A percentile compares a stretch with the other conserved stretches of the same genome.
Evolutionary conservation across 1,140 invertebrate genomes (phyloP).

Genomic region (Drosophila santomea): DNA sequence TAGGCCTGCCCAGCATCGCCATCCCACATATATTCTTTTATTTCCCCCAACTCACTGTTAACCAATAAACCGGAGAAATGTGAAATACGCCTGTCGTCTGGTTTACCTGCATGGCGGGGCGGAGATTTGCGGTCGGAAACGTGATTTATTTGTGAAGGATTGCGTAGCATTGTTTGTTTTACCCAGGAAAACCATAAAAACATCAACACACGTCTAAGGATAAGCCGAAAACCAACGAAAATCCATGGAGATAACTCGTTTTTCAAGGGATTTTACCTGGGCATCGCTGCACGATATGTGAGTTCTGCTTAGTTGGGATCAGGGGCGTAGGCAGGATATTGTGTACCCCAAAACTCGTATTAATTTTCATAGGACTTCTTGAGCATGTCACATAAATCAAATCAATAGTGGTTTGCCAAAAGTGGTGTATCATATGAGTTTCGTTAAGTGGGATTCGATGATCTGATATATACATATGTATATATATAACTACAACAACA

Average conservation of each 20-base stretch:
- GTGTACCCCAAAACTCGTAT: neutral
- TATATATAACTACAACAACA: no score
- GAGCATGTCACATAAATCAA: neutral
- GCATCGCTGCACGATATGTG: neutral
- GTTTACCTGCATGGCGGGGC: constrained; percentile 30
- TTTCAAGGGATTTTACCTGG: constrained; percentile 50
- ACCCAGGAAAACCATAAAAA: constrained; percentile 65
- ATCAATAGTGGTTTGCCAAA: neutral
- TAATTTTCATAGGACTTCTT: neutral
- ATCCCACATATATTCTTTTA: constrained; percentile 30
- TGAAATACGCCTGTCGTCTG: constrained; percentile 2
- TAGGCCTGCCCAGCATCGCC: constrained; percentile 42
- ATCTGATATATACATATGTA: no score
- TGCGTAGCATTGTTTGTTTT: constrained; percentile 69
- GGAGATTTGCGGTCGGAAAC: constrained; percentile 44
- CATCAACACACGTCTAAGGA: constrained; percentile 59
- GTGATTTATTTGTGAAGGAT: constrained; percentile 77
- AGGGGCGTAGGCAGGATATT: neutral
- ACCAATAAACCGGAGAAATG: constrained; percentile 71
- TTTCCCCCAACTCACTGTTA: constrained; percentile 34
- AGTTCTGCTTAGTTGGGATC: neutral
- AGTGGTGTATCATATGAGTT: no score
- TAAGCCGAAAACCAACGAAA: constrained; percentile 36
- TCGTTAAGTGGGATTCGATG: no score
- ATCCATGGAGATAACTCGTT: constrained; percentile 62